Conservation (phyloP, 2,797 vertebrate genomes). For the Peromyscus eremicus region DNA sequence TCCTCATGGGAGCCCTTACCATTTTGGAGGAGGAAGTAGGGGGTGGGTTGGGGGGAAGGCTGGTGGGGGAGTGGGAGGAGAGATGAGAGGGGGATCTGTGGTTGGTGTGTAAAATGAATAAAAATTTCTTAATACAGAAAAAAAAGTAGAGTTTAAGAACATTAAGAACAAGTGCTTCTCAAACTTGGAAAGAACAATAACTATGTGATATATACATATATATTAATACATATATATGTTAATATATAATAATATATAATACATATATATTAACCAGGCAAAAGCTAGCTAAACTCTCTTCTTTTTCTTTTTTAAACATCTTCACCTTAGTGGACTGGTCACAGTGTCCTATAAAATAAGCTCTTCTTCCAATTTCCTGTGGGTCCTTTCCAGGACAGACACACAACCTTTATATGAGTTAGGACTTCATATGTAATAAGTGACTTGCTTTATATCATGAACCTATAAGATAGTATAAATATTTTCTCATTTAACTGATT, state of each 20-base stretch:
- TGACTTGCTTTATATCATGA: background rate
- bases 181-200: background rate
- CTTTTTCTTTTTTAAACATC: background rate
- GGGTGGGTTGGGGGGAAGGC: no score
- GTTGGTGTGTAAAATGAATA: no score
- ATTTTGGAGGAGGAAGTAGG: no score
- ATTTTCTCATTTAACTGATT: background rate
- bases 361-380: background rate
- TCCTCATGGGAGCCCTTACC: no score
- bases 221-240: no score
- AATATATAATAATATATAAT: no score
- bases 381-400: background rate
- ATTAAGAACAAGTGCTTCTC: background rate
- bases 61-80: no score
- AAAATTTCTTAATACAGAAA: no score
- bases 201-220: background rate
- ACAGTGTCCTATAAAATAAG: background rate
- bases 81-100: no score
- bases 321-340: rapidly evolving
- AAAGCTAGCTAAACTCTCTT: background rate
- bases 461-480: background rate
- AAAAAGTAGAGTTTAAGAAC: background rate
- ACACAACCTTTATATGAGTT: background rate
- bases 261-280: no score
- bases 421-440: background rate